Conservation (phyloP, 2,888 invertebrate species). For the Glaucopsyche alexis region DNA sequence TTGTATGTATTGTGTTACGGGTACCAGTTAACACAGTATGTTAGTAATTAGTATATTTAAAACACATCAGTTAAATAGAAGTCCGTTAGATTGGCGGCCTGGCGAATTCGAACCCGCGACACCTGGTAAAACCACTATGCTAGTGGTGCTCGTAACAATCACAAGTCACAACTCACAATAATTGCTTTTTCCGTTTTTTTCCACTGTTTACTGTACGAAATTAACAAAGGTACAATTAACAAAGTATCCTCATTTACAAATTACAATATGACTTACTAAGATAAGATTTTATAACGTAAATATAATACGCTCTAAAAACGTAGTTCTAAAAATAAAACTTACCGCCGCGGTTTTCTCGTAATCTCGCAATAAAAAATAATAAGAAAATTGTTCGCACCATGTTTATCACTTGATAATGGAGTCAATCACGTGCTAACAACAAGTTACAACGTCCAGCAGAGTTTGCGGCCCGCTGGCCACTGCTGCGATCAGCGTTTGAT, state of each 20-base stretch:
- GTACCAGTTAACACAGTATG: too few relatives aligned
- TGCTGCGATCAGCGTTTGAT: not conserved
- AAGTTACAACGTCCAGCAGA: not conserved
- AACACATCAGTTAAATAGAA: too few relatives aligned
- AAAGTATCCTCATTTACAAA: too few relatives aligned
- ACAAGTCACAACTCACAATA: too few relatives aligned
- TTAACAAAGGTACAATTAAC: not conserved
- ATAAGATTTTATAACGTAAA: not conserved
- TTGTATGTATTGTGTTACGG: too few relatives aligned
- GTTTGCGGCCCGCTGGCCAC: not conserved
- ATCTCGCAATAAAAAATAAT: not conserved
- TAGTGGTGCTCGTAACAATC: too few relatives aligned
- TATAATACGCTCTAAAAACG: not conserved
- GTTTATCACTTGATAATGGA: not conserved
- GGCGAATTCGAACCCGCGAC: too few relatives aligned
- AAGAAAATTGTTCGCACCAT: not conserved
- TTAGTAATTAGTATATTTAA: too few relatives aligned
- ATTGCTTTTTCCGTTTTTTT: not conserved
- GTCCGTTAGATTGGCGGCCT: too few relatives aligned
- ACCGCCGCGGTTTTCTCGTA: constrained; percentile 40
- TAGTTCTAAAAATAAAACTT: constrained; percentile 35
- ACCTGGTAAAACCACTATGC: too few relatives aligned
- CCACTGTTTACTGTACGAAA: not conserved
- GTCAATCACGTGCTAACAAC: not conserved
- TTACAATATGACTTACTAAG: not conserved